Evolutionary conservation across 2,888 invertebrate species (phyloP).

Genomic region (Ophion slaviceki): DNA sequence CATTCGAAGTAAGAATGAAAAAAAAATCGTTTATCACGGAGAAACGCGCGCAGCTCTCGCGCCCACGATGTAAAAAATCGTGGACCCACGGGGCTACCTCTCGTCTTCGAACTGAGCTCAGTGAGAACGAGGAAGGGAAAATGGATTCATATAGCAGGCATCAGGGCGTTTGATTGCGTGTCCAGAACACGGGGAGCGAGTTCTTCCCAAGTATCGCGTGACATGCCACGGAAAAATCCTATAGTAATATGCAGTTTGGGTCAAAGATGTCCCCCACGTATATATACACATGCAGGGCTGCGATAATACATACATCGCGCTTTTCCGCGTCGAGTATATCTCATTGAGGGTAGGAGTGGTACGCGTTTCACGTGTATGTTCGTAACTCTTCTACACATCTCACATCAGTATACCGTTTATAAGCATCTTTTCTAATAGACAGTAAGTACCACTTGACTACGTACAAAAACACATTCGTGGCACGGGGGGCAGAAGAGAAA

Average conservation of each 20-base stretch:
- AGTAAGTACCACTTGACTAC: background rate
- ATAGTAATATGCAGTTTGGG: constrained; percentile 24
- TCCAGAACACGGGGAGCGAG: constrained; percentile 64
- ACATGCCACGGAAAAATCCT: constrained; percentile 64
- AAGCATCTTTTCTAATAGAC: background rate
- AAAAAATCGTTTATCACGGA: constrained; percentile 41
- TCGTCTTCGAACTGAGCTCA: constrained; percentile 36
- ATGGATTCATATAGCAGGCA: constrained; percentile 44
- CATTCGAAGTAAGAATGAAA: constrained; percentile 65
- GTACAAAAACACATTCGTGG: background rate
- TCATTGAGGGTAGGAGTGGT: background rate
- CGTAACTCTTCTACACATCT: background rate
- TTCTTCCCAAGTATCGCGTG: constrained; percentile 66
- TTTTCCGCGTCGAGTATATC: too few species aligned
- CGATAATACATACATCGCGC: too few species aligned
- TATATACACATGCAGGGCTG: background rate
- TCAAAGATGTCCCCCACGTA: constrained; percentile 10
- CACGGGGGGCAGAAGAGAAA: background rate
- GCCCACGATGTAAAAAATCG: constrained; percentile 72
- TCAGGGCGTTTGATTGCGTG: constrained; percentile 64
- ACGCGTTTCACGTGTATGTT: constrained; percentile 8
- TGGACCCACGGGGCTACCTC: constrained; percentile 58
- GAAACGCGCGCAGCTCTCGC: constrained; percentile 59
- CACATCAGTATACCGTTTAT: background rate
- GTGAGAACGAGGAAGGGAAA: constrained; percentile 39